These are phyloP conservation scores for Forbesichthys papilliferus DNA, from an alignment of 2,113 vertebrate species.

Conservation along the genomic window DNA sequence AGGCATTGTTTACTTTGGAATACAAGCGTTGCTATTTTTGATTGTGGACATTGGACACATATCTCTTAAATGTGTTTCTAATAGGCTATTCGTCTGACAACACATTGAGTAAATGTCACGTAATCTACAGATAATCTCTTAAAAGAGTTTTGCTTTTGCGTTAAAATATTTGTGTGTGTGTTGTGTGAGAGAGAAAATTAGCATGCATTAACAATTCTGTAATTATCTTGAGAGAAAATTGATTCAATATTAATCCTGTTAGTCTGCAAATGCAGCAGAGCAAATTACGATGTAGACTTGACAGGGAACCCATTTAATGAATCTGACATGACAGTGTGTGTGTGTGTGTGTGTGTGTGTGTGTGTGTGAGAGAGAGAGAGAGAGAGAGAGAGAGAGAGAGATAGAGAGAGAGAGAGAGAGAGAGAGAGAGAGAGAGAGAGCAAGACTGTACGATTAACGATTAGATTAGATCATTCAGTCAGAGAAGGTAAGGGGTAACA, in stretches of 20 bases:
- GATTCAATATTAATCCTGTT: constrained; percentile 46
- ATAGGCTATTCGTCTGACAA: no score
- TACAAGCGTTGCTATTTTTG: constrained; percentile 23
- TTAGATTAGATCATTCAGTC: constrained; percentile 24
- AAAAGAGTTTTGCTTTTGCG: constrained; percentile 13
- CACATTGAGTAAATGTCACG: constrained; percentile 24
- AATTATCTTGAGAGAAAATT: constrained; percentile 56
- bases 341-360: neutral
- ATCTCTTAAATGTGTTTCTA: neutral
- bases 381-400: neutral
- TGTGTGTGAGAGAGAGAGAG: no score
- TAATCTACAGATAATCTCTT: constrained; percentile 25
- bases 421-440: constrained; percentile 10
- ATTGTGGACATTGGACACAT: constrained; percentile 9
- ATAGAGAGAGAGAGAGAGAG: constrained; percentile 4
- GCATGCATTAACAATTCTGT: constrained; percentile 39
- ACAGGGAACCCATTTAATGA: constrained; percentile 45
- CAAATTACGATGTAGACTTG: constrained; percentile 55
- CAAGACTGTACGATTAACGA: constrained; percentile 11
- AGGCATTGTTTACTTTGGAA: neutral
- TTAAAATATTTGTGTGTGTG: constrained; percentile 7
- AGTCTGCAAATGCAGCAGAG: constrained; percentile 17
- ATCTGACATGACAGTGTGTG: constrained; percentile 47
- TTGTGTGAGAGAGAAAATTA: constrained; percentile 13
- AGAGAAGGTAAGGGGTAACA: constrained; percentile 35